Evolutionary conservation across 1,140 invertebrate species (phyloP).

Genomic region (Eumaeus atala): DNA sequence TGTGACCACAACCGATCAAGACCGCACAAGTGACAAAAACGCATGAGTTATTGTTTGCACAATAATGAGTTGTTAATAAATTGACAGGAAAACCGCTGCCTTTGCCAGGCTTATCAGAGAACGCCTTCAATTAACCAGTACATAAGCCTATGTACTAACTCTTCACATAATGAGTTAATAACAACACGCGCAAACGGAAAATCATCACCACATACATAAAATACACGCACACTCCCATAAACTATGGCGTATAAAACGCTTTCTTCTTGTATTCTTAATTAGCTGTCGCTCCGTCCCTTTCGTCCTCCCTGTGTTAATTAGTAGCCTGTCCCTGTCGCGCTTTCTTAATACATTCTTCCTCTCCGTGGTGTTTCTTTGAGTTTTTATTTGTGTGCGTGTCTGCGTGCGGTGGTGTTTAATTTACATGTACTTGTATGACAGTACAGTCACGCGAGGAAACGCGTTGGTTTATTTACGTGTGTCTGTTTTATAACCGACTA

Average conservation of each 20-base stretch:
- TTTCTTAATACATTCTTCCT: slow-evolving; percentile 75
- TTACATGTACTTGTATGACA: slow-evolving; percentile 73
- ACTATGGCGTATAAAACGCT: slow-evolving; percentile 58
- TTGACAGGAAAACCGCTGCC: slow-evolving; percentile 35
- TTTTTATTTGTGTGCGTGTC: slow-evolving; percentile 73
- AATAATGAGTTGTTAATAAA: slow-evolving; percentile 16
- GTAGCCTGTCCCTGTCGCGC: slow-evolving; percentile 55
- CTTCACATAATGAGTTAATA: slow-evolving; percentile 73
- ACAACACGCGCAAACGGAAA: slow-evolving; percentile 62
- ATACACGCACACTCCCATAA: slow-evolving; percentile 42
- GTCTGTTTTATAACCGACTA: too few species aligned
- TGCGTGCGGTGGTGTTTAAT: slow-evolving; percentile 73
- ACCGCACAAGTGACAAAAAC: background rate
- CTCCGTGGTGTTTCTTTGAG: slow-evolving; percentile 71
- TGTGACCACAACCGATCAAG: background rate
- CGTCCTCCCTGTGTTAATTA: slow-evolving; percentile 58
- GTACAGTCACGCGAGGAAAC: slow-evolving; percentile 35
- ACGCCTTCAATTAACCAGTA: slow-evolving; percentile 69
- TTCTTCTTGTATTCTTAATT: slow-evolving; percentile 75
- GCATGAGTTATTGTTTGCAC: background rate
- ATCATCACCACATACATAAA: slow-evolving; percentile 48
- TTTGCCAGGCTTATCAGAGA: slow-evolving; percentile 50
- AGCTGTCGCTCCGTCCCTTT: slow-evolving; percentile 50
- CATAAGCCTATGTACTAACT: slow-evolving; percentile 67
- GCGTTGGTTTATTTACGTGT: too few species aligned